Base-by-base conservation (phyloP, 1,140 invertebrate genomes). In the Monochamus saltuarius region DNA sequence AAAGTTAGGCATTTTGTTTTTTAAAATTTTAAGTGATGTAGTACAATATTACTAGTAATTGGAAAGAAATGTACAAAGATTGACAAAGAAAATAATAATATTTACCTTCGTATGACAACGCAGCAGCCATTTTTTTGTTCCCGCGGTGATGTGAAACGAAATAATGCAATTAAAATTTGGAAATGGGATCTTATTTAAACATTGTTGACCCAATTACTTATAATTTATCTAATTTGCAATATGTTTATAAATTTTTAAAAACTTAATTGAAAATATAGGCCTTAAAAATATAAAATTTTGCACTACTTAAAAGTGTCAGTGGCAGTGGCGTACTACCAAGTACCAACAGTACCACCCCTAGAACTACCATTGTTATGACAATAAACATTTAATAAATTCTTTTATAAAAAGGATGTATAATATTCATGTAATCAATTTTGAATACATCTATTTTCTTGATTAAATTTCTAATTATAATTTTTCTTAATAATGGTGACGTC, bases 101-200 rank as follows among this genome's bases (percentile, higher is more conserved):
- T 58, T 65, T 67, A 71, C 69, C 69, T 59, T 66, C 57, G 37
- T 71, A 71, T 1, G 69, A 67, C 22, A 71, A 55, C 11, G 62
- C 67, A 39, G 65, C 56, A 10, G 69, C 69, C 69, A 71, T 71
- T 62, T 57, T 61, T 56, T 29, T 29, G 22, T 2, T 29, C 22
- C 2, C 6, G 22, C 2, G 22, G 22, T 29, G 22, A 1, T 54
- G 22, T 34, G n/a, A n/a, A 7, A 7, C 7, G n/a, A n/a, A n/a
- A n/a, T 42, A 2, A 2, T 42, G 2, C 11, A 54, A 29, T 29
- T 29, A 29, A 29, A 29, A 29, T 29, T 29, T 29, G 22, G 22
- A 29, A 29, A 29, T 29, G 2, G 22, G 22, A 29, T 2, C 22
- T 29, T 29, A 29, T 29, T 29, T 6, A 29, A 29, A 29, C 22